Conservation (phyloP, 2,797 vertebrate species). For the Tympanoctomys barrerae region DNA sequence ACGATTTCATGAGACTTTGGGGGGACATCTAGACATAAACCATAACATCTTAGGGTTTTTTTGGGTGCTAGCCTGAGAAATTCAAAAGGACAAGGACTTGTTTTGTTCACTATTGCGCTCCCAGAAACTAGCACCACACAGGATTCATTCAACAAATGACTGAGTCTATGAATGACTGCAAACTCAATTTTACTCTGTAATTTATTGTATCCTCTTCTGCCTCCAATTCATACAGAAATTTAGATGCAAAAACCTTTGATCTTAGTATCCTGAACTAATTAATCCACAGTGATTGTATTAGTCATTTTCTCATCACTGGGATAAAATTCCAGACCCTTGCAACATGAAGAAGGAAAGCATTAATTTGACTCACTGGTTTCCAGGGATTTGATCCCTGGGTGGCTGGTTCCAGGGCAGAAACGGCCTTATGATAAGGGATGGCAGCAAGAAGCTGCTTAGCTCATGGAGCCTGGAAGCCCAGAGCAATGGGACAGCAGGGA, state of each 20-base stretch:
- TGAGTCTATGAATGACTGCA: constrained; percentile 31
- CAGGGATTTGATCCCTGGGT: background rate
- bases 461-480: background rate
- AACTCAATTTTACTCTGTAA: constrained; percentile 42
- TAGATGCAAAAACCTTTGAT: constrained; percentile 32
- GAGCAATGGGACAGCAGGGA: background rate
- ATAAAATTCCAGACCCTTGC: background rate
- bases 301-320: background rate
- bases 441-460: background rate
- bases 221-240: constrained; percentile 29
- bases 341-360: background rate
- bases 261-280: background rate
- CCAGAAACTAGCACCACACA: background rate
- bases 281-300: background rate
- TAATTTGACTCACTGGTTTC: background rate
- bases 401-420: background rate
- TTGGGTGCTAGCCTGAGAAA: background rate
- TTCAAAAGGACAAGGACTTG: background rate
- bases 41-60: no score
- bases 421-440: background rate
- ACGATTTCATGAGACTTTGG: no score
- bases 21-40: no score
- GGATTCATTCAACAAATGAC: background rate
- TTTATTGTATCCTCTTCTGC: background rate
- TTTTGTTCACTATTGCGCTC: background rate